Base-by-base conservation (phyloP, 2,888 invertebrate genomes). In the Hydraecia micacea region DNA sequence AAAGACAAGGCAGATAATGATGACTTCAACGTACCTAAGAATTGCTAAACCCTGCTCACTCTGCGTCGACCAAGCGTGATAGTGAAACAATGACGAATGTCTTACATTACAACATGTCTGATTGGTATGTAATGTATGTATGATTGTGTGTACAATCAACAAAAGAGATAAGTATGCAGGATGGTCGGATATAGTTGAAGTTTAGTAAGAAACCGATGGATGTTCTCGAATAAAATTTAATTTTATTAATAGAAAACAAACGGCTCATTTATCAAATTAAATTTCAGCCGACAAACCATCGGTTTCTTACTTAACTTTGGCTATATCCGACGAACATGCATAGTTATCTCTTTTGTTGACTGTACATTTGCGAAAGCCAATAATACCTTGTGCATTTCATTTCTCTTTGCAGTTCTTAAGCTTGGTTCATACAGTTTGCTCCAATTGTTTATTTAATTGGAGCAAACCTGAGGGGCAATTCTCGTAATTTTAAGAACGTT, bases 361-460 rank as follows among this genome's bases (percentile, higher is more conserved):
- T n/a, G n/a, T n/a, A 15, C 85, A 81, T 46, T 74, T 74, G 83
- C 77, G 86, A 83, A 83, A 86, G 86, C 46, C 36, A 77, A 77
- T 71, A 46, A 55, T 81, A 73, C 73, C 77, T 77, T 42, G 63
- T n/a, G 62, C 83, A 86, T 86, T 81, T 86, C 77, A 82, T 83
- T 83, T 84, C 83, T 74, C 86, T 68, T 74, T 65, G 68, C 39
- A 4, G 15, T 68, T 32, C 5, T 84, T 68, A 86, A 21, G 83
- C 68, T 49, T 65, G 8, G 78, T 55, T 11, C 15, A 86, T 25
- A 86, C 58, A 8, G 46, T 63, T 25, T 80, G 75, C 58, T 83
- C 42, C 58, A 85, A 52, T 81, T 62, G 1, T 72, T 68, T 9
- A 25, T 39, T 58, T 63, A 55, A 81, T 81, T 73, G 36, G 81